Evolutionary conservation across 1,140 invertebrate species (phyloP), one percentile per base, ranked within the genome.

Genomic region (Mercenaria mercenaria): DNA sequence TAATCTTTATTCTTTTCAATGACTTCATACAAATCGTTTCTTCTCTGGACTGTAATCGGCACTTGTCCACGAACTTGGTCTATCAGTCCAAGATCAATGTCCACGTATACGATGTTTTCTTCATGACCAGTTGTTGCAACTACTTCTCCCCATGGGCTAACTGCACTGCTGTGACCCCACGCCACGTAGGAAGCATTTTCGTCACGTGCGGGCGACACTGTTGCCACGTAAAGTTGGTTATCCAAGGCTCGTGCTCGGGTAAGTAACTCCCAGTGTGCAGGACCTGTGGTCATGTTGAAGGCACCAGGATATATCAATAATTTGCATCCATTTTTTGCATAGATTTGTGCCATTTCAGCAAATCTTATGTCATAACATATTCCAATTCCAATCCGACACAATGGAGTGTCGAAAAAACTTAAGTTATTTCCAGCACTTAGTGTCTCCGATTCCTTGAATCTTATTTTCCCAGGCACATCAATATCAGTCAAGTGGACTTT

Each of bases 301-400:
- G 98, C 98, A 67, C 97, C 98, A n/a, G 98, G 98, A 96, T 99
- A 99, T 15, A 99, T 96, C 23, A 99, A 95, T 92, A 99, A 96
- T 80, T 98, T 97, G 93, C 98, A 99, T 3, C 97, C 98, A 95
- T 97, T 95, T 74, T 97, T 97, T 29, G 98, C 96, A 96, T 99
- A 99, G 0, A 99, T 92, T 81, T 97, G 97, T 0, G 98, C 98
- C 97, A 99, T 97, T 96, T 99, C 98, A 88, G 98, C 97, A 96
- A 99, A 99, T 59, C 99, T 96, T 26, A 99, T 97, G 95, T 99
- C 99, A 95, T 99, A 99, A 93, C 99, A 99, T 92, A 99, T 99
- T 1, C 98, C 98, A 82, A 99, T 94, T 0, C 99, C 99, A 91
- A 99, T 97, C 96, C 97, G 98, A 56, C 98, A 97, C 4, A 97